phyloP scores from a whole-genome alignment of 2,888 invertebrate genomes.

The Teleogryllus oceanicus region DNA sequence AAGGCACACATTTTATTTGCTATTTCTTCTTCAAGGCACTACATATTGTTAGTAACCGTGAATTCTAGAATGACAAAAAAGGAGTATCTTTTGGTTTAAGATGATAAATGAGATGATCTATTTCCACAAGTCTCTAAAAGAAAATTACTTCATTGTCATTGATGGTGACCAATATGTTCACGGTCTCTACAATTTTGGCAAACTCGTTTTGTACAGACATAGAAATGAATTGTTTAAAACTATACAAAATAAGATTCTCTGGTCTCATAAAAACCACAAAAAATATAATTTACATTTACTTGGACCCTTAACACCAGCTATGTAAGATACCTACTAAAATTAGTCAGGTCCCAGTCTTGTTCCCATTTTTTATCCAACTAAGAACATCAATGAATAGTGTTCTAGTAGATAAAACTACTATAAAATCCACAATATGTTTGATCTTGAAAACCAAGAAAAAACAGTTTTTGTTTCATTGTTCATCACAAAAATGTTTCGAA shows the following conservation, averaged over 20 bases:
- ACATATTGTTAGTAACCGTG: too few species aligned
- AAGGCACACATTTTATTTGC: not conserved
- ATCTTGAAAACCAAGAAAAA: not conserved
- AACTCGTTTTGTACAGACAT: not conserved
- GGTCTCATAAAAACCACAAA: slow-evolving; percentile 10
- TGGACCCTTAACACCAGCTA: slow-evolving; percentile 20
- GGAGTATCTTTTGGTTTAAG: too few species aligned
- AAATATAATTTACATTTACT: slow-evolving; percentile 22
- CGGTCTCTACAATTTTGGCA: not conserved
- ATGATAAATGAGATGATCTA: too few species aligned
- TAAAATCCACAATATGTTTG: too few species aligned
- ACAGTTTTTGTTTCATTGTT: not conserved
- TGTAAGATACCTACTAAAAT: not conserved
- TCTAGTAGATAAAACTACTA: not conserved
- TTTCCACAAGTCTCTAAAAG: too few species aligned
- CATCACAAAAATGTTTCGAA: not conserved
- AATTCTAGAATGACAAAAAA: too few species aligned
- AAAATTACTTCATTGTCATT: too few species aligned
- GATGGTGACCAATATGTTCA: not conserved
- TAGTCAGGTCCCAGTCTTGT: slow-evolving; percentile 21
- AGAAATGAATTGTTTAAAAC: not conserved
- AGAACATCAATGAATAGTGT: not conserved
- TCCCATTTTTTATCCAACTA: slow-evolving; percentile 18
- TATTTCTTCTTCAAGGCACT: not conserved
- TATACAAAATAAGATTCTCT: slow-evolving; percentile 9